A percentile compares a stretch with the other conserved stretches of the same genome.
Conservation (phyloP, 2,113 vertebrate species). For the Rhynchomys soricoides region DNA sequence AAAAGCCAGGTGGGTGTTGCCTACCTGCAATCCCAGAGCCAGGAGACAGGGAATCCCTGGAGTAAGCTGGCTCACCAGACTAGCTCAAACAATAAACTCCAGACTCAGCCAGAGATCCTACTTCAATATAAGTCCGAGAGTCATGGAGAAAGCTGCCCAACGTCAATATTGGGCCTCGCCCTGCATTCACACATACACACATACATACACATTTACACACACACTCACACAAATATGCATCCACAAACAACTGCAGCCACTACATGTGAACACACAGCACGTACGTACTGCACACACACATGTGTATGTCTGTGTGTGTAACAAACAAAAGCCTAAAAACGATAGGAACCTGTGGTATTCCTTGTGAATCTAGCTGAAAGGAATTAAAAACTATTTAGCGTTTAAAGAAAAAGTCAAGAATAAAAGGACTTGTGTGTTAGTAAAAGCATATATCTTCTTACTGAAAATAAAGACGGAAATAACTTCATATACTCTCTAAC, state of each 20-base stretch:
- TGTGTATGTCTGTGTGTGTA: not conserved
- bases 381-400: not conserved
- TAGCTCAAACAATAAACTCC: not conserved
- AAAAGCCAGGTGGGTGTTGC: not conserved
- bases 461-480: conserved; percentile 6
- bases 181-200: no score
- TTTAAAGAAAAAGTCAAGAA: conserved; percentile 1
- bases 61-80: not conserved
- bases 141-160: not conserved
- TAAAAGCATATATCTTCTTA: conserved; percentile 32
- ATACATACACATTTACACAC: not conserved
- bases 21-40: not conserved
- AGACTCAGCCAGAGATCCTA: not conserved
- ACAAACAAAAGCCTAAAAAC: not conserved
- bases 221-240: not conserved
- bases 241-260: not conserved
- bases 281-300: no score
- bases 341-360: not conserved
- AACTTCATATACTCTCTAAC: not conserved
- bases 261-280: not conserved
- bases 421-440: not conserved
- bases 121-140: not conserved
- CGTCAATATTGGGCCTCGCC: not conserved
- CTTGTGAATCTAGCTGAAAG: not conserved
- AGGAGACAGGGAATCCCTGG: not conserved